Evolutionary conservation across 2,113 vertebrate species (phyloP), one percentile per base, ranked within the genome.

Genomic region (Pterocles gutturalis): DNA sequence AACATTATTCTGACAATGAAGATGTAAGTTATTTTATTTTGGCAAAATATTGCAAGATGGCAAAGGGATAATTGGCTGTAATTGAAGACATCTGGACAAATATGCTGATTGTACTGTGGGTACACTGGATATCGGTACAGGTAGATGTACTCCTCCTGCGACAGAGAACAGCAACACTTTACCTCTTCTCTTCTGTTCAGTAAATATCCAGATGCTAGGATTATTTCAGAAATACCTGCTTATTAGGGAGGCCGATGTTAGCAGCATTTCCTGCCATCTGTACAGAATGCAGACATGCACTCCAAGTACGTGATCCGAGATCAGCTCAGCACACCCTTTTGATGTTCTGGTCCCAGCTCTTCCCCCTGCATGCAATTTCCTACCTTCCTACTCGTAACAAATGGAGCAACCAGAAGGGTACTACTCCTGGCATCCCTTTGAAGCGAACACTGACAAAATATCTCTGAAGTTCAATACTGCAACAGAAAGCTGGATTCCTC

Each of bases 191-290:
- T n/a, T 60, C 20, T 54, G n/a, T 17, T 65, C 18, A 60, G 38
- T 36, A 87, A 90, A 83, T 18, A 80, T 4, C 20, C 45, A 60
- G 31, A 41, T 54, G 22, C 38, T 36, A 36, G 43, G 45, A 70
- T 49, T 45, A 49, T 54, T 75, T 84, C 61, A 25, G 61, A 65
- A 84, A 41, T 18, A 66, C 7, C 51, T 81, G 69, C 81, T 34
- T 55, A 5, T 55, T 17, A 0, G 0, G 57, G 34, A 43, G 34
- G 21, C 22, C 43, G 45, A 13, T 1, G 4, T 41, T 24, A 61
- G 75, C 58, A 91, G 76, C 61, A 29, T 38, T 46, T 51, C 41
- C 73, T 69, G 61, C 31, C 41, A 33, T 14, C 13, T 18, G 28
- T 12, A 62, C 19, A 31, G 29, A 51, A 48, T 6, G 24, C 12